Conservation (phyloP, 2,888 invertebrate genomes). For the Dascillus cervinus region DNA sequence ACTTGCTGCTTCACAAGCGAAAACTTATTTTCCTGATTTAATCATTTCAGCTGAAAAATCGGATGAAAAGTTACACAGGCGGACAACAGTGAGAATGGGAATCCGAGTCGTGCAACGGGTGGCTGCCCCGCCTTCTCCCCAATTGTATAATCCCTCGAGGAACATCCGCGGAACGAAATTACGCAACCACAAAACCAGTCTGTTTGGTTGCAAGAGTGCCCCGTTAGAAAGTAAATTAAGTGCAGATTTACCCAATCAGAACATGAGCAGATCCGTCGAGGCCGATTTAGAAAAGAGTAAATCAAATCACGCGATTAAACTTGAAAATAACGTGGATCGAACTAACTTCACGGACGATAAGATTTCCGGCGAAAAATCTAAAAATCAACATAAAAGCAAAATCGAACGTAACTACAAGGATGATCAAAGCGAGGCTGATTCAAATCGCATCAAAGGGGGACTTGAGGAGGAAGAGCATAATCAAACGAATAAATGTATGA, state of each 20-base stretch:
- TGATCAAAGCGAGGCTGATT: too few species aligned
- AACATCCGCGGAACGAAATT: conserved; percentile 9
- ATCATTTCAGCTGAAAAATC: conserved; percentile 63
- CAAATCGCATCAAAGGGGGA: too few species aligned
- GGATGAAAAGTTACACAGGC: conserved; percentile 73
- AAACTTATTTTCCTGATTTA: not conserved
- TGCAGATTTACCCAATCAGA: conserved; percentile 9
- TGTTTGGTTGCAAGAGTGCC: conserved; percentile 35
- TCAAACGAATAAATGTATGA: conserved; percentile 10
- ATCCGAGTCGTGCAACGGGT: conserved; percentile 71
- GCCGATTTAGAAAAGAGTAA: conserved; percentile 5
- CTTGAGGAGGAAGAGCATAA: conserved; percentile 9
- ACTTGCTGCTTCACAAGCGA: too few species aligned
- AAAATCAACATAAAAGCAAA: conserved; percentile 7
- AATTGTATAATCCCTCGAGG: conserved; percentile 33
- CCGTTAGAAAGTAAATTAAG: conserved; percentile 28
- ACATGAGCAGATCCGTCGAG: conserved; percentile 14
- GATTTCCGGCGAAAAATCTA: conserved; percentile 3
- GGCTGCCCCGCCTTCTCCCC: conserved; percentile 39
- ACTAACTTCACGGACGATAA: too few species aligned
- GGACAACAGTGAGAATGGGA: conserved; percentile 77
- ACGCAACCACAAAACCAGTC: conserved; percentile 28
- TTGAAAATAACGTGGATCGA: conserved; percentile 8
- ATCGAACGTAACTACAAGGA: conserved; percentile 1
- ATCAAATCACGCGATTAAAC: conserved; percentile 5